Conservation (phyloP, 2,113 vertebrate species). For the Malaclemys terrapin region DNA sequence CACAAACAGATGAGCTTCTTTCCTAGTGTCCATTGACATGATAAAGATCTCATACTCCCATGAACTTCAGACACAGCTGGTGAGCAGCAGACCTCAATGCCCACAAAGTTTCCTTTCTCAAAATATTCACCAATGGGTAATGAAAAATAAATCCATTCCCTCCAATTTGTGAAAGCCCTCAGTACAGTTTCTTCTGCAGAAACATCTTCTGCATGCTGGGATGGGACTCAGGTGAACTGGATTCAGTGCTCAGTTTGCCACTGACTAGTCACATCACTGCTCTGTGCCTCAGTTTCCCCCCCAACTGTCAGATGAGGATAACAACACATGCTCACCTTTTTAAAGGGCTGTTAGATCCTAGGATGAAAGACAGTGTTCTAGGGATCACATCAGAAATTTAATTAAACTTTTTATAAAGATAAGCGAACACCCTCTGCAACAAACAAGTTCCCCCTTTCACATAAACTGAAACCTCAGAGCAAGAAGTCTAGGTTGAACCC, state of each 20-base stretch:
- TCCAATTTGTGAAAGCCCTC: not conserved
- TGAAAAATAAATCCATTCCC: not conserved
- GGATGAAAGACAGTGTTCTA: not conserved
- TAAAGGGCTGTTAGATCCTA: accelerated
- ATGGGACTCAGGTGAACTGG: not conserved
- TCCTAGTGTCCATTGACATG: not conserved
- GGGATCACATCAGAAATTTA: not conserved
- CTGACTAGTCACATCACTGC: not conserved
- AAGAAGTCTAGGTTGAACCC: conserved; percentile 42
- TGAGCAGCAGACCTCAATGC: not conserved
- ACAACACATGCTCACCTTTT: not conserved
- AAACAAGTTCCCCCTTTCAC: not conserved
- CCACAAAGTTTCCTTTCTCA: not conserved
- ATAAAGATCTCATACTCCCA: not conserved
- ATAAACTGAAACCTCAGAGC: not conserved
- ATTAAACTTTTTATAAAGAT: not conserved
- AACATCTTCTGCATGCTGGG: not conserved
- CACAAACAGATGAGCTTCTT: not conserved
- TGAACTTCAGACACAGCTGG: not conserved
- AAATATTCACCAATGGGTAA: not conserved
- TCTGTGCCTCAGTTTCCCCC: accelerated
- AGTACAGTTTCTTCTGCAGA: not conserved
- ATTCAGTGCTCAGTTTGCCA: not conserved
- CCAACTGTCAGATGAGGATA: accelerated
- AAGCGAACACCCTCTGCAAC: not conserved